Evolutionary conservation across 2,888 invertebrate species (phyloP), one percentile per base, ranked within the genome.

Genomic region (Apoderus coryli): DNA sequence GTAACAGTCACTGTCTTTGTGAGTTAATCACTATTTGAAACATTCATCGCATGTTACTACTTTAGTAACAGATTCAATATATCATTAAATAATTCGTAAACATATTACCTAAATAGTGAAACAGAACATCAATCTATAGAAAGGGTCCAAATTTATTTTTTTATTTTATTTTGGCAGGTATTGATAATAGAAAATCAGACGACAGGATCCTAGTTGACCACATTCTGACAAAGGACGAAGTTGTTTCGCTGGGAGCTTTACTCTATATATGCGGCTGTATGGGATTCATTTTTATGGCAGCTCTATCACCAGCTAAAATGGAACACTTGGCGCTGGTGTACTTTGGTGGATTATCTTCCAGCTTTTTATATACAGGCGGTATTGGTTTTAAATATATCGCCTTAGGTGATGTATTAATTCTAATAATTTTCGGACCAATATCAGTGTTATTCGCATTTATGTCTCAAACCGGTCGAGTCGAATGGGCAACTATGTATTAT

Each of bases 301-400:
- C 64, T 10, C 25, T 88, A 34, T 90, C 92, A 30, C 85, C 88
- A 7, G 90, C 90, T 1, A 77, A 80, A 57, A 84, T 92, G 82
- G 92, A 92, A 57, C 92, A 92, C 55, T 63, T 93, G 44, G 92
- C 93, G 4, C 61, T 93, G 26, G 84, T 92, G 1, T 93, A 90
- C 55, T 93, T 93, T 61, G 92, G 93, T 32, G 93, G 93, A 2
- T 58, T 93, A 31, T 92, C 90, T 14, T 86, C 89, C 31, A 90
- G 90, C 41, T 93, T 93, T 59, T 64, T 93, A n/a, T 93, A 93
- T 50, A 93, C 93, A 2, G 93, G 93, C 33, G 93, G 93, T 27
- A 82, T 92, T 45, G 93, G 92, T 35, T 69, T 93, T 33, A 93
- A 93, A 57, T 93, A 93, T 52, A 89, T 93, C 47, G 93, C 90